Percentiles rank a stretch among this genome's conserved stretches.
phyloP scores from a whole-genome alignment of 2,797 vertebrate species.

The Pempheris klunzingeri region DNA sequence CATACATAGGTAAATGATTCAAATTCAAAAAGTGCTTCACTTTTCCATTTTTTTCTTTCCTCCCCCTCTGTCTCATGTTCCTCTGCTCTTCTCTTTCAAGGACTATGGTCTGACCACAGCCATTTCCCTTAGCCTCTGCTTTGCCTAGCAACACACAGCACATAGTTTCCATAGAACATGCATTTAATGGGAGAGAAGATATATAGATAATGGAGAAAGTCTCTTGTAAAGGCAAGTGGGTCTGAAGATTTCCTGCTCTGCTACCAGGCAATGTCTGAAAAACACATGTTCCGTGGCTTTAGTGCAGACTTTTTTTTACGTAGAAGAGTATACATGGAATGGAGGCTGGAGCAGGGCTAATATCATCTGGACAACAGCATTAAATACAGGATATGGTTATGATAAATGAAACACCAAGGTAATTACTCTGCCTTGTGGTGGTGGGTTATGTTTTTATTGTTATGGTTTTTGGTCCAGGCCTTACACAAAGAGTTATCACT shows the following conservation, averaged over 20 bases:
- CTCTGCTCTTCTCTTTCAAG: constrained; percentile 72
- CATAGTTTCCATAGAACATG: constrained; percentile 85
- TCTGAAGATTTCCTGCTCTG: constrained; percentile 60
- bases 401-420: constrained; percentile 48
- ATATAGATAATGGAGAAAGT: constrained; percentile 78
- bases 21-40: constrained; percentile 55
- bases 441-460: constrained; percentile 47
- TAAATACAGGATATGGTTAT: constrained; percentile 44
- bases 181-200: constrained; percentile 77
- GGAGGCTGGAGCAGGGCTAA: constrained; percentile 22
- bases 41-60: constrained; percentile 43
- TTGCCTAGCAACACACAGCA: constrained; percentile 78
- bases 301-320: constrained; percentile 35
- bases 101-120: constrained; percentile 83
- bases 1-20: constrained; percentile 41
- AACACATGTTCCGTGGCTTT: constrained; percentile 63
- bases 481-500: constrained; percentile 33
- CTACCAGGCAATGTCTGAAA: constrained; percentile 58
- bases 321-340: constrained; percentile 24
- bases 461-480: constrained; percentile 33
- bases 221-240: constrained; percentile 69
- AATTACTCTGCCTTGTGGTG: constrained; percentile 48
- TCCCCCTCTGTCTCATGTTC: constrained; percentile 52
- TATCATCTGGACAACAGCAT: constrained; percentile 30
- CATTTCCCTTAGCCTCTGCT: constrained; percentile 78